Base-by-base conservation (phyloP, 2,888 invertebrate genomes). In the Dicroscelio sp. region DNA sequence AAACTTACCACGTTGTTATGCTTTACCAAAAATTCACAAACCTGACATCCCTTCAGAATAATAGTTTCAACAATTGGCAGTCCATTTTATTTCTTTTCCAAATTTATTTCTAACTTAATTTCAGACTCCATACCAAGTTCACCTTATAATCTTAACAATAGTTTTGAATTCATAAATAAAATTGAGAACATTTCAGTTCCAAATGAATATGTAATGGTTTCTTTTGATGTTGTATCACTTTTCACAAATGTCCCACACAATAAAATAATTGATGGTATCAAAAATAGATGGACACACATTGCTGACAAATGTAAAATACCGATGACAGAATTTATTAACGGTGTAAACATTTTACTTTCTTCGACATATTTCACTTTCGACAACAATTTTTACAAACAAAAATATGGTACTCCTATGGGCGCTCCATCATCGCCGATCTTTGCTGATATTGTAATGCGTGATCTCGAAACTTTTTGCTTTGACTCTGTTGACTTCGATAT, bases 241-340 rank as follows among this genome's bases (percentile, higher is more conserved):
- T 71, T 71, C 14, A 71, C 71, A 27, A 71, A 71, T 25, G 69
- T 69, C 6, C 69, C 38, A 17, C 12, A 65, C n/a, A 20, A 65
- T 14, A 17, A 30, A 20, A 33, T 65, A 30, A 65, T 65, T n/a
- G 38, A 69, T 17, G 25, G 69, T 38, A 25, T 69, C 10, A 25
- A 35, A 10, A 73, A 52, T 12, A 73, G 48, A 52, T 73, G 43
- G 43, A 38, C 8, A 38, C 43, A 38, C 43, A 38, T 38, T n/a
- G 71, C 2, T 12, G 35, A 23, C 23, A 38, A 71, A 43, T 71
- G 71, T 25, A 71, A 71, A 5, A 71, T 71, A 2, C 71, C 71
- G 8, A 23, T 6, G 43, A 14, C 12, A 20, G 71, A 71, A 43
- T 71, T 71, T 43, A n/a, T 38, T 23, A 23, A 23, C 8, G 71